These are phyloP conservation scores for Cassiopea andromeda DNA, from an alignment of 30 jellyfish, hydroid and myxozoan species.

Conservation along the genomic window DNA sequence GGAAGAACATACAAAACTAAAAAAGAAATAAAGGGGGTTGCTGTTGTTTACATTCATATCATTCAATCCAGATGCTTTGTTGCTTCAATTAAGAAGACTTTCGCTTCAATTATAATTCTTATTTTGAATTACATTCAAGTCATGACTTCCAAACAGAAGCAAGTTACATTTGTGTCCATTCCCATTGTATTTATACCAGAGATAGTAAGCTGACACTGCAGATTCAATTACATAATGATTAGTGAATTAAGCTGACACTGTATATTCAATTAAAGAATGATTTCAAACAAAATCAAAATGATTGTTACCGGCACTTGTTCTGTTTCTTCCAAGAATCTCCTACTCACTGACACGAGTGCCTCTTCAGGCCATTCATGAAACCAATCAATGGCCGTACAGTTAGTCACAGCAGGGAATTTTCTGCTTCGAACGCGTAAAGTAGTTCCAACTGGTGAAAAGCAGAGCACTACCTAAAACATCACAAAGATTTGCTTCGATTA, in stretches of 20 bases:
- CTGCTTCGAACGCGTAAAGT: conserved; percentile 95
- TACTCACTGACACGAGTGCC: conserved; percentile 97
- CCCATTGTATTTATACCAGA: too few species aligned
- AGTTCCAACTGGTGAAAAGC: conserved; percentile 99
- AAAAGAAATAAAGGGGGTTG: too few species aligned
- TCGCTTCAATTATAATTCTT: too few species aligned
- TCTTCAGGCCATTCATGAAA: conserved; percentile 99
- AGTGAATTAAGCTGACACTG: not conserved
- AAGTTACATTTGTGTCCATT: too few species aligned
- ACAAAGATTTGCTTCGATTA: too few species aligned
- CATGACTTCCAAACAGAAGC: too few species aligned
- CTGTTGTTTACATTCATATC: too few species aligned
- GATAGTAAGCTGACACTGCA: too few species aligned
- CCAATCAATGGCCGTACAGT: conserved; percentile 99
- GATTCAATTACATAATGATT: not conserved
- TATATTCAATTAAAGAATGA: not conserved
- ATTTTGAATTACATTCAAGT: too few species aligned
- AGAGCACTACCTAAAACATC: conserved; percentile 78
- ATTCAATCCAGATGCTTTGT: too few species aligned
- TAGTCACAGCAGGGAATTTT: conserved; percentile 96
- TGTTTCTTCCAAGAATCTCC: conserved; percentile 92
- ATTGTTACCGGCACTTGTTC: conserved; percentile 98
- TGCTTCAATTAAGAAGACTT: too few species aligned
- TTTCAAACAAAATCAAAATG: not conserved
- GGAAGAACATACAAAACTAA: too few species aligned